A percentile compares a stretch with the other conserved stretches of the same genome.
phyloP scores from a whole-genome alignment of 1,140 invertebrate genomes.

The silkworm (Bombyx mori) region DNA sequence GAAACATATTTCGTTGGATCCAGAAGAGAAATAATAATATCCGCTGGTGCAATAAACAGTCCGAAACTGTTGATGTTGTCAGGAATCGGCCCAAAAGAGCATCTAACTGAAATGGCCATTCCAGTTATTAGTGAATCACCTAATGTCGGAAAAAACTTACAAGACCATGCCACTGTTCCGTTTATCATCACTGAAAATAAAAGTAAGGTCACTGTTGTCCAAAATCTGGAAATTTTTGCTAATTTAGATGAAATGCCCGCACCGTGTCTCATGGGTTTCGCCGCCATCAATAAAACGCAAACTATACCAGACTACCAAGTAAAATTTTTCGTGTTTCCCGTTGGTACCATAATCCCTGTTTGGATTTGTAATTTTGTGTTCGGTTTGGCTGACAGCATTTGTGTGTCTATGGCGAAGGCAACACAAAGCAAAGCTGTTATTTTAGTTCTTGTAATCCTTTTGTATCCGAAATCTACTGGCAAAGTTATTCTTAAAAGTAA shows the following conservation, averaged over 20 bases:
- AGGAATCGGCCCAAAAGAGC: conserved; percentile 41
- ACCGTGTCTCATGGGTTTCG: conserved; percentile 81
- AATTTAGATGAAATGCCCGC: conserved; percentile 80
- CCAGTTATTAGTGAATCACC: conserved; percentile 72
- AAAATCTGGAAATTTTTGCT: conserved; percentile 71
- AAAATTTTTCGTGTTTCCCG: conserved; percentile 21
- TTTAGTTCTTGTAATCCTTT: conserved; percentile 83
- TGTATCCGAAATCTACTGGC: conserved; percentile 85
- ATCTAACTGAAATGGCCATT: conserved; percentile 49
- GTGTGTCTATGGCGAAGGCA: conserved; percentile 49
- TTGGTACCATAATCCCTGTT: conserved; percentile 71
- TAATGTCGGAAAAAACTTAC: conserved; percentile 78
- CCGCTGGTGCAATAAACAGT: conserved; percentile 65
- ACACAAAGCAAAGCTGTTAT: conserved; percentile 79
- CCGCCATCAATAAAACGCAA: conserved; percentile 69
- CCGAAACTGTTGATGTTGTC: conserved; percentile 59
- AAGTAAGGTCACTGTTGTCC: conserved; percentile 78
- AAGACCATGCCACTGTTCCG: conserved; percentile 79
- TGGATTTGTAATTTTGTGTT: conserved; percentile 77
- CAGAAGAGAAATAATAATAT: conserved; percentile 66
- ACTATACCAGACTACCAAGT: conserved; percentile 37
- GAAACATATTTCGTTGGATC: conserved; percentile 21
- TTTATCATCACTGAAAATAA: conserved; percentile 45
- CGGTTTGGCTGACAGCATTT: conserved; percentile 74
- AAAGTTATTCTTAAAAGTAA: conserved; percentile 80